Evolutionary conservation across 2,888 invertebrate genomes (phyloP), one percentile per base, ranked within the genome.

Genomic region (Euphydryas editha): DNA sequence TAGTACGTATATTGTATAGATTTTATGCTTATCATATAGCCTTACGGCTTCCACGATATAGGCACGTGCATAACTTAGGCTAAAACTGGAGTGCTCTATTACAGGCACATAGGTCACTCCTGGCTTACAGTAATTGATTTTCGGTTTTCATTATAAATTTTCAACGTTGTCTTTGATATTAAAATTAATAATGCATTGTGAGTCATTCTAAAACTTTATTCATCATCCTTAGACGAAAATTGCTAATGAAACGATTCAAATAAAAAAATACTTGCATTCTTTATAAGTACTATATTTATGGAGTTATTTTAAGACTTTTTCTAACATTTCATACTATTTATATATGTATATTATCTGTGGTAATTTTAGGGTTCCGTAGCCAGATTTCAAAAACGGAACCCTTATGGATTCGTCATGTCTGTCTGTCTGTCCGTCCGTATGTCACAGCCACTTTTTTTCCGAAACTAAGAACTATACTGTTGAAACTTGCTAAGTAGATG

Each of bases 1-100:
- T 46, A 11, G 13, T 13, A 13, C 18, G 21, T 13, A 5, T 8
- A 62, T 46, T 47, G 55, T 46, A 39, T 24, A 21, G 24, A 49
- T 39, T 10, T 49, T 30, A 15, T 37, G 17, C 10, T 13, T 42
- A 42, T 30, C 13, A 37, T 15, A 17, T 20, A 47, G 62, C 10
- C 17, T 24, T 17, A 17, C 13, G 24, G 37, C 24, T 39, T 62
- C 7, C 13, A 51, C 60, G 60, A 54, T 20, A 42, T 39, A 57
- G 60, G 66, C 69, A 69, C 69, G 69, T 69, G 69, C 63, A 47
- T 64, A 59, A 42, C 30, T 51, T 64, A 44, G 58, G 49, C 49
- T 36, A 51, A 58, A 58, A 58, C n/a, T 51, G 15, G 36, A 63
- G 11, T 58, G 49, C 30, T 36, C 57, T 57, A 21, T 57, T 57